phyloP scores from a whole-genome alignment of 64 coral and sea anemone species.

The Orbicella faveolata region DNA sequence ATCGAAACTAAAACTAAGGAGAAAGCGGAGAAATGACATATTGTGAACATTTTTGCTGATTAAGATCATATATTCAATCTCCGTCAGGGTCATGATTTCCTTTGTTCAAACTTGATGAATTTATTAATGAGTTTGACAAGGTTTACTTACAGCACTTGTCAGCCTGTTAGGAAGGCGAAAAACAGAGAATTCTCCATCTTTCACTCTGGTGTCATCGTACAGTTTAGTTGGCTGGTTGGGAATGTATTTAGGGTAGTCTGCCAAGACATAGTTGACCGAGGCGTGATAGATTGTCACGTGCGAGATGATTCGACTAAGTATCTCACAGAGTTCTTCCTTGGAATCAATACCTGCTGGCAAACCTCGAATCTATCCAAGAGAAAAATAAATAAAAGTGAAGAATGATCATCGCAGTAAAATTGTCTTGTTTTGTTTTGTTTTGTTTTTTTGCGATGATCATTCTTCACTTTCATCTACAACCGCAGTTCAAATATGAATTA shows the following conservation, averaged over 20 bases:
- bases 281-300: slow-evolving; percentile 15
- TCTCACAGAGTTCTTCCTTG: neutral
- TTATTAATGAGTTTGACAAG: too few relatives aligned
- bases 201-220: slow-evolving; percentile 5
- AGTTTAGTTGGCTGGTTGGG: slow-evolving; percentile 17
- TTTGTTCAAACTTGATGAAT: too few relatives aligned
- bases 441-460: too few relatives aligned
- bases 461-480: too few relatives aligned
- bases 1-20: too few relatives aligned
- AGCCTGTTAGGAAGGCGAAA: neutral
- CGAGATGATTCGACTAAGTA: neutral
- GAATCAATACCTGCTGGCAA: neutral
- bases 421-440: too few relatives aligned
- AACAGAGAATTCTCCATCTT: slow-evolving; percentile 1
- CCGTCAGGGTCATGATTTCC: too few relatives aligned
- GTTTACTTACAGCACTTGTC: neutral
- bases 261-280: neutral
- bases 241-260: neutral
- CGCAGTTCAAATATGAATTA: too few relatives aligned
- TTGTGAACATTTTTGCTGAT: too few relatives aligned
- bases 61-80: too few relatives aligned
- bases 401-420: too few relatives aligned
- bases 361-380: neutral
- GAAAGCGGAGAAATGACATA: too few relatives aligned
- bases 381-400: neutral